These are phyloP conservation scores for Sitobion miscanthi DNA, from an alignment of 1,140 invertebrate species.

Conservation along the genomic window DNA sequence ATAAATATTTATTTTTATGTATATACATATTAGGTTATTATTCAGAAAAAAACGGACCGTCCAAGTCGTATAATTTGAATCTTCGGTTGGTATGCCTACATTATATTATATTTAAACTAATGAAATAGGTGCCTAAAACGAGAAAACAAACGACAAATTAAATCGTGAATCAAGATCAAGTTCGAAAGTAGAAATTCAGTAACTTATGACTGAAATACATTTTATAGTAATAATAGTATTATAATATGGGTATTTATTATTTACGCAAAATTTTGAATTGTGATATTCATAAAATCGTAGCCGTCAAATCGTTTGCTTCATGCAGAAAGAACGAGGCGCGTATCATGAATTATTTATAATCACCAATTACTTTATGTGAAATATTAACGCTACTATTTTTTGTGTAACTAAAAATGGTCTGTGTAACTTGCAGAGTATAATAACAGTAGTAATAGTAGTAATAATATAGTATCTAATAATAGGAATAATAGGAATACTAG, in stretches of 20 bases:
- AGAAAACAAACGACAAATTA: background rate
- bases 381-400: background rate
- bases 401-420: background rate
- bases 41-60: too few species aligned
- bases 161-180: background rate
- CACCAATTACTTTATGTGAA: background rate
- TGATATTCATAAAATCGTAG: too few species aligned
- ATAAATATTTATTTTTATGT: too few species aligned
- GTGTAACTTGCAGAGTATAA: background rate
- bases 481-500: background rate
- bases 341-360: constrained; percentile 6
- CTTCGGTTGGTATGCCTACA: too few species aligned
- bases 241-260: background rate
- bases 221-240: background rate
- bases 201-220: background rate
- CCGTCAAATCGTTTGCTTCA: background rate
- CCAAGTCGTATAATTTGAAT: too few species aligned
- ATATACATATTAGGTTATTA: too few species aligned
- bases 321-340: background rate
- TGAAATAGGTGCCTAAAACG: background rate
- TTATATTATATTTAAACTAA: background rate
- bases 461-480: background rate
- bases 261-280: background rate
- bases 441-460: background rate
- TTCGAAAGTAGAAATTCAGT: background rate